Evolutionary conservation across 1,140 invertebrate genomes (phyloP).

Genomic region (Microplitis mediator): DNA sequence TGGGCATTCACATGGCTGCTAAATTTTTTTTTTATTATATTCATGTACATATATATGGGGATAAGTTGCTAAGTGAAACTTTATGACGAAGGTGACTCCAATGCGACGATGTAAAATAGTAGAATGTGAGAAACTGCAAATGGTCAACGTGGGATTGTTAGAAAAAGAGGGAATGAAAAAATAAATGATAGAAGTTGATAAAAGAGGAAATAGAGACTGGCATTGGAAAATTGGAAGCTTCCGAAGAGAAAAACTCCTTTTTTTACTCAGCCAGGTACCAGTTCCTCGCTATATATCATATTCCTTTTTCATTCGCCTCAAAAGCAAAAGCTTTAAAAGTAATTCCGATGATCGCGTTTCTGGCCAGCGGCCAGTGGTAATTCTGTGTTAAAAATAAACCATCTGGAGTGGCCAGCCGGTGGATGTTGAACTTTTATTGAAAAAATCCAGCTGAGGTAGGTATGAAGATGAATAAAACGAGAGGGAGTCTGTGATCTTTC

Average conservation of each 20-base stretch:
- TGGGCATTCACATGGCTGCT: no score
- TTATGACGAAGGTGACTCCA: neutral
- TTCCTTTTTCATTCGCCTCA: neutral
- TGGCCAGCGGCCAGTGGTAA: constrained; percentile 11
- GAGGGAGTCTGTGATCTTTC: neutral
- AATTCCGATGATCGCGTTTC: constrained; percentile 24
- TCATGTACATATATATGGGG: no score
- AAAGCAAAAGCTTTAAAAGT: constrained; percentile 7
- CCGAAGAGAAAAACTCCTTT: neutral
- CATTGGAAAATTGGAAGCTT: constrained; percentile 9
- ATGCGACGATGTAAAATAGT: neutral
- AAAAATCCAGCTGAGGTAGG: neutral
- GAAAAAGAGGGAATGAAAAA: neutral
- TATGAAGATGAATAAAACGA: neutral
- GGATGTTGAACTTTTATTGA: neutral
- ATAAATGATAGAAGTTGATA: neutral
- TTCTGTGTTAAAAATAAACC: neutral
- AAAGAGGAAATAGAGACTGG: neutral
- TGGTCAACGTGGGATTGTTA: no score
- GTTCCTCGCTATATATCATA: neutral
- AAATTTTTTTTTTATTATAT: no score
- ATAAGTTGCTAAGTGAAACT: no score
- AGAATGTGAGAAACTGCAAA: no score
- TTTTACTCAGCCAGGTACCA: no score
- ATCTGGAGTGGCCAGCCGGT: neutral